Evolutionary conservation across 2,888 invertebrate genomes (phyloP).

Genomic region (Drosophila kuntzei): DNA sequence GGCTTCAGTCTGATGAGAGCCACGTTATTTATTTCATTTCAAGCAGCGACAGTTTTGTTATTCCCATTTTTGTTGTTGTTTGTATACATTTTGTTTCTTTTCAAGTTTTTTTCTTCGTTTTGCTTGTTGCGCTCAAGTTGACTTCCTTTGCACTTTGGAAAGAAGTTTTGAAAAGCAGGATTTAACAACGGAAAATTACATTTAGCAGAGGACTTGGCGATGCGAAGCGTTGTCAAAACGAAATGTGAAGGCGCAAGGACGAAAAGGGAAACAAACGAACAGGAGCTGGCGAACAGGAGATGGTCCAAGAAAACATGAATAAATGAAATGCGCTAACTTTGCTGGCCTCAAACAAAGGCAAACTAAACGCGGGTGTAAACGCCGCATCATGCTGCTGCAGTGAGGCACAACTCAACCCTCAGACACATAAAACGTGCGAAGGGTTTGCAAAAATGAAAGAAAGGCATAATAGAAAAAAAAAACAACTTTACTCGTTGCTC

Average conservation of each 20-base stretch:
- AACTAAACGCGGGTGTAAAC: slow-evolving; percentile 76
- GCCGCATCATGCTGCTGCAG: slow-evolving; percentile 54
- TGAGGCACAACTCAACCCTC: slow-evolving; percentile 11
- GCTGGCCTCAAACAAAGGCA: slow-evolving; percentile 66
- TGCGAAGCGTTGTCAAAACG: slow-evolving; percentile 11
- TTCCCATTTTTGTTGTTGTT: slow-evolving; percentile 23
- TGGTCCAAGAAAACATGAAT: slow-evolving; percentile 75
- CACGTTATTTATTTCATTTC: slow-evolving; percentile 58
- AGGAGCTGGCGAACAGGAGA: slow-evolving; percentile 23
- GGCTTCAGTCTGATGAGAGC: slow-evolving; percentile 29
- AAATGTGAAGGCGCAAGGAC: slow-evolving; percentile 15
- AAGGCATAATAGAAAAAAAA: slow-evolving; percentile 19
- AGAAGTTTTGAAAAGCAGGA: slow-evolving; percentile 79
- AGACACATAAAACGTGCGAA: slow-evolving; percentile 9
- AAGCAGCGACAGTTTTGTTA: slow-evolving; percentile 27
- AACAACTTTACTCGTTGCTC: slow-evolving; percentile 32
- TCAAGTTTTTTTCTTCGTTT: slow-evolving; percentile 20
- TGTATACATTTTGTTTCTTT: slow-evolving; percentile 14
- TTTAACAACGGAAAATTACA: slow-evolving; percentile 82
- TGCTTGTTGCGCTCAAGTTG: slow-evolving; percentile 75
- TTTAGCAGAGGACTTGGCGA: slow-evolving; percentile 69
- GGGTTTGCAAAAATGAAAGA: slow-evolving; percentile 17
- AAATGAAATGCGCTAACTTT: slow-evolving; percentile 79
- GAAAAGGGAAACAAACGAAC: background rate
- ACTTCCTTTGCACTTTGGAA: slow-evolving; percentile 80